phyloP scores from a whole-genome alignment of 2,888 invertebrate genomes.

The Scrobipalpa atriplicella region DNA sequence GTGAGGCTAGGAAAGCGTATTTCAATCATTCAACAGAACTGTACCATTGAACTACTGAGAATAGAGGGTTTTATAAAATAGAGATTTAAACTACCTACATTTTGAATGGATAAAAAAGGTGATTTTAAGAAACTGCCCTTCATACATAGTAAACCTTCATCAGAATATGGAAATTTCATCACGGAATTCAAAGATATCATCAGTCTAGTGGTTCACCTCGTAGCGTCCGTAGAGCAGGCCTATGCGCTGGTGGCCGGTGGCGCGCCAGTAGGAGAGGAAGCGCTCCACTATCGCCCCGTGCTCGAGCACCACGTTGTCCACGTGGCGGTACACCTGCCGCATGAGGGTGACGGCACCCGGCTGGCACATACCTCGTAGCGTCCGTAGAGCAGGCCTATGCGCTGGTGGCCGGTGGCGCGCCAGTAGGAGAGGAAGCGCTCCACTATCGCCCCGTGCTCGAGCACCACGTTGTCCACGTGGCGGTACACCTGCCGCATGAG shows the following conservation, averaged over 20 bases:
- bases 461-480: slow-evolving; percentile 98
- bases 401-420: slow-evolving; percentile 96
- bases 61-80: too few relatives aligned
- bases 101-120: too few relatives aligned
- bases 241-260: slow-evolving; percentile 95
- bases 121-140: too few relatives aligned
- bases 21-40: too few relatives aligned
- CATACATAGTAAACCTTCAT: too few relatives aligned
- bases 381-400: slow-evolving; percentile 96
- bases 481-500: slow-evolving; percentile 96
- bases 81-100: too few relatives aligned
- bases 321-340: slow-evolving; percentile 96
- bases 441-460: slow-evolving; percentile 97
- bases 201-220: slow-evolving; percentile 71
- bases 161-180: too few relatives aligned
- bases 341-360: slow-evolving; percentile 98
- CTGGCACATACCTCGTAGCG: slow-evolving; percentile 98
- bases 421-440: slow-evolving; percentile 98
- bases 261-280: slow-evolving; percentile 98
- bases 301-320: slow-evolving; percentile 98
- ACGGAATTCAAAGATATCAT: too few relatives aligned
- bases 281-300: slow-evolving; percentile 96
- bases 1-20: slow-evolving; percentile 84
- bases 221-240: slow-evolving; percentile 97
- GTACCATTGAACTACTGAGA: too few relatives aligned